These are phyloP conservation scores for Salvelinus alpinus DNA, from an alignment of 2,113 vertebrate species.

Conservation along the genomic window DNA sequence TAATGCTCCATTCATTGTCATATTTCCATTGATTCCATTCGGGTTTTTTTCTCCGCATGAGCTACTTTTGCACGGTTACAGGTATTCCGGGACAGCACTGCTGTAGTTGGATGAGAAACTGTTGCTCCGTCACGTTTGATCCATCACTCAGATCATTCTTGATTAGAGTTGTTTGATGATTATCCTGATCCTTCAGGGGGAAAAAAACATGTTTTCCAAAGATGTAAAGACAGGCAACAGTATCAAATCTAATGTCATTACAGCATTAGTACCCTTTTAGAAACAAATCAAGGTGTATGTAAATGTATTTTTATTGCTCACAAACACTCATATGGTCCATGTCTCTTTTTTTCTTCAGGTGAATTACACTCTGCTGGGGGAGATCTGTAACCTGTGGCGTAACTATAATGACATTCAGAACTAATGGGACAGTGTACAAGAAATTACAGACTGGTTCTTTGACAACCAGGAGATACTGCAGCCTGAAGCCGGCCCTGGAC, in stretches of 20 bases:
- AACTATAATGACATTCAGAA: constrained; percentile 87
- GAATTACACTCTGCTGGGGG: constrained; percentile 80
- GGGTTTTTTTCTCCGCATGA: too few species aligned
- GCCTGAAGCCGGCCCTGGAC: constrained; percentile 79
- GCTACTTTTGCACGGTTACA: too few species aligned
- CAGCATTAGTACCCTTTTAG: too few species aligned
- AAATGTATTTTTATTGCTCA: not conserved
- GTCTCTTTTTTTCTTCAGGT: constrained; percentile 70
- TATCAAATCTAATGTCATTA: too few species aligned
- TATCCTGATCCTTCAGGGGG: not conserved
- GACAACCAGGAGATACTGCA: constrained; percentile 81
- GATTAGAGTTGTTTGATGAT: not conserved
- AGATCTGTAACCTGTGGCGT: constrained; percentile 86
- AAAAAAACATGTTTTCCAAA: too few species aligned
- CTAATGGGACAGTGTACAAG: constrained; percentile 82
- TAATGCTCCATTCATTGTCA: too few species aligned
- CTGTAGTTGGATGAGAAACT: not conserved
- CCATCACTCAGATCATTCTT: not conserved
- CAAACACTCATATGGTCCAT: not conserved
- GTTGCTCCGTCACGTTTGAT: not conserved
- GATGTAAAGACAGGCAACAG: too few species aligned
- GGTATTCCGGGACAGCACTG: too few species aligned
- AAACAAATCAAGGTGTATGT: too few species aligned
- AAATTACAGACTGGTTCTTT: constrained; percentile 83
- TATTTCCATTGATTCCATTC: too few species aligned